phyloP scores from a whole-genome alignment of 2,113 vertebrate species.

The Aramus guarauna region DNA sequence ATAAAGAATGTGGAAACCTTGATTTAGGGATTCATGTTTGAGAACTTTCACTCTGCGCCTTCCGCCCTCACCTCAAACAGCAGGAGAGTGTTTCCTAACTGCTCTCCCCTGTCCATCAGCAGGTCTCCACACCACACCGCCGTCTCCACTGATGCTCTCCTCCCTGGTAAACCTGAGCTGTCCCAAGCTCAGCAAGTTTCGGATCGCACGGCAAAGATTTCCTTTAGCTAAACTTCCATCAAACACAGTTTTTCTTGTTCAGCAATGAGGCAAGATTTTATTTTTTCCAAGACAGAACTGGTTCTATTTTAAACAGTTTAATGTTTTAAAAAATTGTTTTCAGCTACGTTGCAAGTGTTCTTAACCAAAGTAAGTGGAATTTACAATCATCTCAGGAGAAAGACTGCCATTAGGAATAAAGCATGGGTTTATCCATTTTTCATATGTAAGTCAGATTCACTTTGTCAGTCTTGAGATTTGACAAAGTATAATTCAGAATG shows the following conservation, averaged over 20 bases:
- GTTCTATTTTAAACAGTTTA: neutral
- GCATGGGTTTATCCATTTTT: constrained; percentile 32
- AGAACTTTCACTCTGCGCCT: neutral
- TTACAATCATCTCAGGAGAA: constrained; percentile 10
- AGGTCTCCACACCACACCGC: neutral
- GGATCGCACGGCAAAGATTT: neutral
- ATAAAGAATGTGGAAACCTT: neutral
- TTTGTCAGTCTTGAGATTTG: constrained; percentile 43
- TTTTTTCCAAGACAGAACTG: neutral
- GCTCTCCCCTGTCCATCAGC: neutral
- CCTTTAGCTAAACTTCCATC: neutral
- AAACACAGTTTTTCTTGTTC: neutral
- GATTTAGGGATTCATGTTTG: neutral
- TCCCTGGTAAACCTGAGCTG: neutral
- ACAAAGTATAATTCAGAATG: constrained; percentile 39
- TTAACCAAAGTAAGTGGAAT: constrained; percentile 6
- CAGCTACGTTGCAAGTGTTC: neutral
- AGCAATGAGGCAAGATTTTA: neutral
- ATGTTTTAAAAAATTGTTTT: neutral
- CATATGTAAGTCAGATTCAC: constrained; percentile 56
- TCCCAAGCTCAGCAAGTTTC: neutral
- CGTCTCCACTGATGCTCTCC: neutral
- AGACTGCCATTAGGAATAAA: constrained; percentile 47
- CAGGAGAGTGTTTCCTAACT: neutral
- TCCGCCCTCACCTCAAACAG: neutral